Evolutionary conservation across 2,888 invertebrate genomes (phyloP).

Genomic region (Cheilosia urbana): DNA sequence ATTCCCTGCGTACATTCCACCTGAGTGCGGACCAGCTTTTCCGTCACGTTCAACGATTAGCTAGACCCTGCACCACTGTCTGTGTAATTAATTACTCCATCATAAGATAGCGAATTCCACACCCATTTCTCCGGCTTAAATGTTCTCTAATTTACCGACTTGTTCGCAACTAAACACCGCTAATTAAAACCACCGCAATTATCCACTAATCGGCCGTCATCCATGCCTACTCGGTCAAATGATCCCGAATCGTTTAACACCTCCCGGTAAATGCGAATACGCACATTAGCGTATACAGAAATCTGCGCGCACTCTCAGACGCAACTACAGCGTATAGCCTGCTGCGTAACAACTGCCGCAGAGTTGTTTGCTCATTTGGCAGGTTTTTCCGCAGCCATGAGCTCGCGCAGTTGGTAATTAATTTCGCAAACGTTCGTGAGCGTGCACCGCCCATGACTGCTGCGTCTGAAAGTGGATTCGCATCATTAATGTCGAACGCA

Average conservation of each 20-base stretch:
- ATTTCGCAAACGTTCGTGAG: constrained; percentile 58
- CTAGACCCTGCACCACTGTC: neutral
- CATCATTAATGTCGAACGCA: constrained; percentile 69
- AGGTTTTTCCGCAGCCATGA: constrained; percentile 35
- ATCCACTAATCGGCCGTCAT: constrained; percentile 71
- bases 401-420: constrained; percentile 60
- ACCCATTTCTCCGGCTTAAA: constrained; percentile 45
- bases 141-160: constrained; percentile 69
- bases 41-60: neutral
- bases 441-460: constrained; percentile 5
- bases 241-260: constrained; percentile 71
- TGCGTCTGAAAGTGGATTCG: constrained; percentile 28
- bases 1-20: no score
- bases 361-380: constrained; percentile 49
- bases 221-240: constrained; percentile 60
- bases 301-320: neutral
- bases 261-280: constrained; percentile 48
- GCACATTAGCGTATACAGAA: constrained; percentile 41
- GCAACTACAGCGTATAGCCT: constrained; percentile 18
- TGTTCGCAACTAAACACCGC: constrained; percentile 72
- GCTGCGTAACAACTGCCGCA: constrained; percentile 41
- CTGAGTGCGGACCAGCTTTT: neutral
- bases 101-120: constrained; percentile 40
- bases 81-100: constrained; percentile 34
- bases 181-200: constrained; percentile 72